phyloP scores from a whole-genome alignment of 2,888 invertebrate genomes.

The Polydrusus cervinus region DNA sequence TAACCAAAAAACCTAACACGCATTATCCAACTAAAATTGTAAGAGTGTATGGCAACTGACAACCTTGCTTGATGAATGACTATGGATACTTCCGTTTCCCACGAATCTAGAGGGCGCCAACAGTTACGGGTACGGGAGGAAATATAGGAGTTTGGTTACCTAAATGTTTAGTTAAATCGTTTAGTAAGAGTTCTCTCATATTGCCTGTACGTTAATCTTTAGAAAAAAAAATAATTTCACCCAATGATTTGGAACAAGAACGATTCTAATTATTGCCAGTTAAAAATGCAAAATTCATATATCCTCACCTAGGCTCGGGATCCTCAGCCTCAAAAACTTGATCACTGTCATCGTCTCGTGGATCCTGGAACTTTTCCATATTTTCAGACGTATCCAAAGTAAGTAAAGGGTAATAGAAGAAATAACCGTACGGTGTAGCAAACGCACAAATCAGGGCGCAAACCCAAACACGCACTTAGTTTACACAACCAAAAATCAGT shows the following conservation, averaged over 20 bases:
- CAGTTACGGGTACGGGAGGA: constrained; percentile 28
- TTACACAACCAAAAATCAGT: constrained; percentile 60
- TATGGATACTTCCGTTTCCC: constrained; percentile 48
- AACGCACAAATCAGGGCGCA: constrained; percentile 56
- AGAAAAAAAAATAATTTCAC: not conserved
- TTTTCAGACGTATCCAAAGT: constrained; percentile 57
- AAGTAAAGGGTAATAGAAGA: constrained; percentile 11
- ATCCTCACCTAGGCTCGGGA: constrained; percentile 74
- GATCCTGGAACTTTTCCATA: constrained; percentile 81
- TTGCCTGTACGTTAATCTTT: no score
- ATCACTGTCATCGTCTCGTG: constrained; percentile 83
- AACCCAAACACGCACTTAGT: constrained; percentile 54
- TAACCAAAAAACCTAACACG: not conserved
- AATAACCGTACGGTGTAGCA: constrained; percentile 6
- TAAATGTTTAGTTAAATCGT: not conserved
- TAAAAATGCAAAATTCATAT: not conserved
- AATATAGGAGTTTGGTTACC: constrained; percentile 25
- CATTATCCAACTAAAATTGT: not conserved
- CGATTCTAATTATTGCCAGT: not conserved
- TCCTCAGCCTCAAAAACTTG: constrained; percentile 83
- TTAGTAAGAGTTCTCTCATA: no score
- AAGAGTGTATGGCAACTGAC: constrained; percentile 10
- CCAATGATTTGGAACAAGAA: not conserved
- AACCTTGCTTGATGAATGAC: constrained; percentile 25
- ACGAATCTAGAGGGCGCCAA: constrained; percentile 50